A percentile compares a stretch with the other conserved stretches of the same genome.
These are phyloP conservation scores for Bovichtus variegatus DNA, from an alignment of 2,797 vertebrate genomes.

Conservation along the genomic window DNA sequence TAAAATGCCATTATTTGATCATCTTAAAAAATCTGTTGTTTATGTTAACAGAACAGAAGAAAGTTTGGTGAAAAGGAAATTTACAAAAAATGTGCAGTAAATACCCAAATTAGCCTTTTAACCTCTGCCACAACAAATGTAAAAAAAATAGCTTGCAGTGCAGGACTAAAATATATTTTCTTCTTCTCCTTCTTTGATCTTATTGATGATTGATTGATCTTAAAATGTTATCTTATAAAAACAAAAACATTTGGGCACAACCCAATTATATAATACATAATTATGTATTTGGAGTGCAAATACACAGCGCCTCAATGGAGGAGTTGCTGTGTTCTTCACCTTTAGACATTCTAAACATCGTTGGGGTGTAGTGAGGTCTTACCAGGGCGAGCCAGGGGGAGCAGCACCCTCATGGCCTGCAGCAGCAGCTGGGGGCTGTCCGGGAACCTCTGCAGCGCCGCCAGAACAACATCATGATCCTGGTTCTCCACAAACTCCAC, in stretches of 20 bases:
- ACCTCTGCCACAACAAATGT: neutral
- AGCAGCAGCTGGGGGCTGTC: conserved; percentile 87
- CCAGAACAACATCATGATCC: conserved; percentile 90
- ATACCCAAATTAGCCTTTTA: neutral
- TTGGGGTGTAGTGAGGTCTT: conserved; percentile 62
- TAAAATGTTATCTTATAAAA: too few species aligned
- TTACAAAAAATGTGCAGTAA: neutral
- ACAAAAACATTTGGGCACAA: neutral
- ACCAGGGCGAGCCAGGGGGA: conserved; percentile 91
- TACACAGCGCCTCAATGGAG: neutral
- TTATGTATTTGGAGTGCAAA: neutral
- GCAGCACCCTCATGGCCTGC: conserved; percentile 88
- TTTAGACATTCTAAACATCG: neutral
- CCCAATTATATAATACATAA: neutral
- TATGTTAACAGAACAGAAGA: neutral
- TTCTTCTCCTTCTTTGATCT: neutral
- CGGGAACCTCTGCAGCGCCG: conserved; percentile 85
- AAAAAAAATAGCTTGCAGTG: neutral
- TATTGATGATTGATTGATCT: too few species aligned
- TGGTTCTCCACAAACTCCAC: conserved; percentile 94
- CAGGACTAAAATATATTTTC: neutral
- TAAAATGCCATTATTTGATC: neutral
- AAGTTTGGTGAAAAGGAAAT: neutral
- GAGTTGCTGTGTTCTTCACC: neutral
- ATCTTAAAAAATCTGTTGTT: neutral